phyloP scores from a whole-genome alignment of 2,888 invertebrate genomes.

The Ormyrus nitidulus region DNA sequence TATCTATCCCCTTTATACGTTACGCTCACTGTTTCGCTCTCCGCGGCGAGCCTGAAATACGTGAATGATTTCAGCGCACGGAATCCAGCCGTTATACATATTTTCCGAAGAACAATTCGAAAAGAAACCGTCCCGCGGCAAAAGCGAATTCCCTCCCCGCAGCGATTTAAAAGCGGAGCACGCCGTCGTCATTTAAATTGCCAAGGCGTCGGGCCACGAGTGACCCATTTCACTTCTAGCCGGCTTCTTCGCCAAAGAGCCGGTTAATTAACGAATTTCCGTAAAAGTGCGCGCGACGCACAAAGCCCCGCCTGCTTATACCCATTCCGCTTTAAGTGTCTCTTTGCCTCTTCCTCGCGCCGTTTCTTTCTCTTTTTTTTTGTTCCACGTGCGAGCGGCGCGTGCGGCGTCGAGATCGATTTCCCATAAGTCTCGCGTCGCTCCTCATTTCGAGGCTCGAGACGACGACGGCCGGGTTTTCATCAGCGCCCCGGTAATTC shows the following conservation, averaged over 20 bases:
- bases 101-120: neutral
- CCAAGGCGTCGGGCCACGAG: constrained; percentile 23
- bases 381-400: neutral
- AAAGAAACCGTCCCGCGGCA: neutral
- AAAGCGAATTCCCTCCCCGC: neutral
- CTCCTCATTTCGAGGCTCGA: too few species aligned
- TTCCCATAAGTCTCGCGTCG: too few species aligned
- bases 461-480: neutral
- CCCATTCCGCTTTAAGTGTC: constrained; percentile 36
- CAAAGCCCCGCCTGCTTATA: neutral
- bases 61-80: neutral
- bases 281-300: neutral
- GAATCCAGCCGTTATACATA: too few species aligned
- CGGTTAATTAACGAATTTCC: constrained; percentile 48
- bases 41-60: too few species aligned
- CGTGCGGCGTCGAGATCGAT: too few species aligned
- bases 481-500: constrained; percentile 36
- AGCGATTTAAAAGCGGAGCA: constrained; percentile 10
- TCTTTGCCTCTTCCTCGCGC: constrained; percentile 6
- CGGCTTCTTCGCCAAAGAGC: constrained; percentile 28
- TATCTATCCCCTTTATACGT: too few species aligned
- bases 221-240: constrained; percentile 43
- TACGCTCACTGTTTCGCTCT: too few species aligned
- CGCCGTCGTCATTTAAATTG: constrained; percentile 29
- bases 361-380: neutral